phyloP scores from a whole-genome alignment of 2,113 vertebrate genomes.

The Albula glossodonta region DNA sequence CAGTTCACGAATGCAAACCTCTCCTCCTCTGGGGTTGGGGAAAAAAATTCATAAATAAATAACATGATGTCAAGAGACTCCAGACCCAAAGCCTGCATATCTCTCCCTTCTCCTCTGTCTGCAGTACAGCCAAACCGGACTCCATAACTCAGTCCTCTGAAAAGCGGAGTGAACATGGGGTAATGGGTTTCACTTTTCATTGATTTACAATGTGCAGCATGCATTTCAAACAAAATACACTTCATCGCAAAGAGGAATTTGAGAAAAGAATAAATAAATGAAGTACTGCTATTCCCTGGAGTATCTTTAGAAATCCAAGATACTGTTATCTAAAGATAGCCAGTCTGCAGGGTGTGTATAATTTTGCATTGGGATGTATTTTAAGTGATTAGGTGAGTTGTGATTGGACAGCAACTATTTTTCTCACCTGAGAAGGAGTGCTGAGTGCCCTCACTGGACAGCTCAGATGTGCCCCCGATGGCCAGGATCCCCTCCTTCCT shows the following conservation, averaged over 20 bases:
- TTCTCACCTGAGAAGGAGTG: constrained; percentile 79
- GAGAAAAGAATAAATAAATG: not conserved
- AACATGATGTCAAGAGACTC: not conserved
- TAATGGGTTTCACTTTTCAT: not conserved
- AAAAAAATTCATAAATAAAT: constrained; percentile 10
- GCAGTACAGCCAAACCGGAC: not conserved
- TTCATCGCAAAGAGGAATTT: too few relatives aligned
- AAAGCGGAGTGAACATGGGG: not conserved
- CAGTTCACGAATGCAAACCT: constrained; percentile 93
- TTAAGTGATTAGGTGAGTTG: not conserved
- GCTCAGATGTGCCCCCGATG: constrained; percentile 85
- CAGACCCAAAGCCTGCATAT: not conserved
- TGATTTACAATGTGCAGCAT: not conserved
- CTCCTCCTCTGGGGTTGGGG: constrained; percentile 82
- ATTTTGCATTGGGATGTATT: not conserved
- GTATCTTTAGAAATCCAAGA: too few relatives aligned
- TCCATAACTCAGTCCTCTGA: not conserved
- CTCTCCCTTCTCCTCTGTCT: not conserved
- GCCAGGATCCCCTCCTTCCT: constrained; percentile 90
- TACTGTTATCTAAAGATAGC: too few relatives aligned
- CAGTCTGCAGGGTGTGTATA: too few relatives aligned
- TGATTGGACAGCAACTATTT: too few relatives aligned
- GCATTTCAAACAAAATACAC: not conserved
- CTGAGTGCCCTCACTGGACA: constrained; percentile 88
- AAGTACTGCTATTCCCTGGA: too few relatives aligned